Evolutionary conservation across 1,140 invertebrate genomes (phyloP), one percentile per base, ranked within the genome.

Genomic region (Drosophila virilis): DNA sequence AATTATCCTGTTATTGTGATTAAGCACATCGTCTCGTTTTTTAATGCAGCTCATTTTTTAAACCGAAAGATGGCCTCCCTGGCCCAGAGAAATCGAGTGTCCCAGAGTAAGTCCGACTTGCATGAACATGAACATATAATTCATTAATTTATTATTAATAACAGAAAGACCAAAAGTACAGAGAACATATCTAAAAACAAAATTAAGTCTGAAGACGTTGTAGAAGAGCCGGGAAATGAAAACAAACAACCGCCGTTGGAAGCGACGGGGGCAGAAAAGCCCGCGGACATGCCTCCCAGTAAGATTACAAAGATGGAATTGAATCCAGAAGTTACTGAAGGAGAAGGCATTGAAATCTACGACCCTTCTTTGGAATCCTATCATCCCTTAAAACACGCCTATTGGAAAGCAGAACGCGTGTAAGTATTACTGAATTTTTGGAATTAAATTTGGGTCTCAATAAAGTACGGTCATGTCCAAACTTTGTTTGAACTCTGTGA

Each of bases 371-470:
- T 95, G 77, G 80, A 93, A 3, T 96, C 96, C 22, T 99, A 99
- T 93, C 94, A 99, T 93, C 98, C 98, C 1, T 94, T 99, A n/a
- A 93, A 97, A 12, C 95, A 98, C 94, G 98, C 98, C 0, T 96
- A 94, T 78, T 99, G 98, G 98, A 94, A 95, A 80, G 92, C 94
- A 46, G 94, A 94, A 6, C 95, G 98, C 90, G 95, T 94, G 96
- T 96, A 93, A 77, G 62, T 67, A 66, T 61, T 28, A 42, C 59
- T 5, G 22, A 28, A 28, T 28, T 5, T 28, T 5, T 28, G 22
- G 22, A 28, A 0, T 28, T 28, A 28, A 28, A 28, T 28, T 28
- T 28, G 22, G 22, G 22, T 5, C 22, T 5, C 22, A 28, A 28
- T 5, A 28, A 5, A 28, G 22, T 22, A 22, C 22, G 22, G 2